Base-by-base conservation (phyloP, 2,888 invertebrate genomes). In the Coleophora deauratella region DNA sequence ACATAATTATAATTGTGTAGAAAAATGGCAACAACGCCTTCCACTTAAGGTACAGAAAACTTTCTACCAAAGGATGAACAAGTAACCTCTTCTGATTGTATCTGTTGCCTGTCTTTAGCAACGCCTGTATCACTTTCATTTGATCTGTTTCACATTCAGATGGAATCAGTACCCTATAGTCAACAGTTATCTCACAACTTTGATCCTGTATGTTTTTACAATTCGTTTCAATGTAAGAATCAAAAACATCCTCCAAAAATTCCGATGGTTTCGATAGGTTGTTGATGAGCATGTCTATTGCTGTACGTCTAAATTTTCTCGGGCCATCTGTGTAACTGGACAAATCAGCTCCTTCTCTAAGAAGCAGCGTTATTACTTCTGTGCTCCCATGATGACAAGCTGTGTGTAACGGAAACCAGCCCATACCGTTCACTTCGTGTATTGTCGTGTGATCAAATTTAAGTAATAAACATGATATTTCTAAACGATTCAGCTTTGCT, bases 11-110 rank as follows among this genome's bases (percentile, higher is more conserved):
- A 8, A 87, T 84, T 1, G 75, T 69, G 44, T 86, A 87, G 57
- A 88, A 89, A 55, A 88, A 87, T 30, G 82, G 78, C 33, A 86
- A 56, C 10, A 88, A 55, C 2, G 84, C 87, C 41, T 78, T 81
- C 89, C 89, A 89, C 66, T 89, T 89, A 2, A 88, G 57, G 45
- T 73, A 82, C 0, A 89, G 58, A 51, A 88, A 89, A 46, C 88
- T 88, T 57, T 89, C 88, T 2, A 88, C 71, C 34, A 88, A 61
- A 0, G 89, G 89, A 64, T 89, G 89, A 1, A 88, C 76, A 0
- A 89, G 63, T 1, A 88, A 55, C 30, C 66, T 70, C 42, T 75
- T 78, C 44, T 88, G 85, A 0, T 77, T 72, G 40, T 78, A 71
- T 57, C 85, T 70, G 39, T 87, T 87, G 0, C 87, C 87, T 46